These are phyloP conservation scores for Drosophila imparisetae DNA, from an alignment of 2,888 invertebrate genomes.

Conservation along the genomic window DNA sequence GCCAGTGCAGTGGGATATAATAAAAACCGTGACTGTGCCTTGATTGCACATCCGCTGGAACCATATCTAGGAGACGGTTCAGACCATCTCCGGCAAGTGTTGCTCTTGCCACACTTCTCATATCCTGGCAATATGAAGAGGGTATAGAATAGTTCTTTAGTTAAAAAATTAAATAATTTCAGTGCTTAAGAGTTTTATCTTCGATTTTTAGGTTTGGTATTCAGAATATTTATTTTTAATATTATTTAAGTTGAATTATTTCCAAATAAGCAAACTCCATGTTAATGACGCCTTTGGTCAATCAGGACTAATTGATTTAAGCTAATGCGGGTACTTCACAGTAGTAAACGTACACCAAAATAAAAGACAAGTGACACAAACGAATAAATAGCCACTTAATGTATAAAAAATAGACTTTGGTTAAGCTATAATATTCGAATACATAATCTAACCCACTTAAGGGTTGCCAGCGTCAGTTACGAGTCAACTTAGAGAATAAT, in stretches of 20 bases:
- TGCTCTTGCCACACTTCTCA: background rate
- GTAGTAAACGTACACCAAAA: background rate
- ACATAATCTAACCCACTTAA: background rate
- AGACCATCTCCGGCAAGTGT: background rate
- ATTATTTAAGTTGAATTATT: background rate
- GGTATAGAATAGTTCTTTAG: background rate
- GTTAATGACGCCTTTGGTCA: background rate
- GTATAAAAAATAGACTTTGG: background rate
- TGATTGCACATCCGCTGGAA: constrained; percentile 31
- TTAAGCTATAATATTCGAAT: background rate
- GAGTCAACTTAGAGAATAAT: constrained; percentile 11
- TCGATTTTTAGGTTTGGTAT: background rate
- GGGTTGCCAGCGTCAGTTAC: constrained; percentile 2
- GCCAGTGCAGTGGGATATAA: background rate
- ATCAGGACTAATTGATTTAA: background rate
- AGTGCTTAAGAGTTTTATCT: no score
- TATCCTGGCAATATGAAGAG: background rate
- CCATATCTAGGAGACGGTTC: background rate
- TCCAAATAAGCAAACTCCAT: background rate
- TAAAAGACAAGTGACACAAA: background rate
- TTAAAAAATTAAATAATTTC: no score
- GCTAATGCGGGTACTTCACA: background rate
- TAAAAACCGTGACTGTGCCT: constrained; percentile 40
- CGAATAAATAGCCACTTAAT: background rate
- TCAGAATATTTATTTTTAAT: background rate